Evolutionary conservation across 1,140 invertebrate species (phyloP).

Genomic region (Lasioglossum albipes): DNA sequence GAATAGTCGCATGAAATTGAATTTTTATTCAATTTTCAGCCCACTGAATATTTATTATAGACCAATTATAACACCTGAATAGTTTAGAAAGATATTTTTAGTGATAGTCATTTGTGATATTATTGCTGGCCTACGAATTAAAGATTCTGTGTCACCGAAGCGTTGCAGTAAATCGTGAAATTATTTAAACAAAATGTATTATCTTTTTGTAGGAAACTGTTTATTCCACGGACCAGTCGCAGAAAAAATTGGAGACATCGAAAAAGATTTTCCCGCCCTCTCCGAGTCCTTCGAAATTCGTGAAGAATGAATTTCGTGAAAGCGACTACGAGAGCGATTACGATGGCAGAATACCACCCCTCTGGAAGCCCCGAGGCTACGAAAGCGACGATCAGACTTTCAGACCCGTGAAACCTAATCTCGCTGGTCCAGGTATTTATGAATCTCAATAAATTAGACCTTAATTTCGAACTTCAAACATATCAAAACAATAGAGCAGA

Average conservation of each 20-base stretch:
- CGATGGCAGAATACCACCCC: conserved; percentile 83
- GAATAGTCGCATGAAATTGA: too few species aligned
- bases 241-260: conserved; percentile 68
- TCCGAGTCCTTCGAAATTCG: conserved; percentile 84
- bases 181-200: background rate
- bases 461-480: background rate
- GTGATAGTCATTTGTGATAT: too few species aligned
- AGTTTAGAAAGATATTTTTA: too few species aligned
- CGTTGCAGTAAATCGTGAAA: too few species aligned
- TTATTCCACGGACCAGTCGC: conserved; percentile 73
- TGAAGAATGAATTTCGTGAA: conserved; percentile 85
- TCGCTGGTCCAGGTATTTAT: conserved; percentile 78
- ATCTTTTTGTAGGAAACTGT: conserved; percentile 73
- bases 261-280: conserved; percentile 67
- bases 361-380: conserved; percentile 82
- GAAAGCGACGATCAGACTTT: conserved; percentile 81
- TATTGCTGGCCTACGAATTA: background rate
- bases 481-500: background rate
- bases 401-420: conserved; percentile 82
- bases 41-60: background rate
- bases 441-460: background rate
- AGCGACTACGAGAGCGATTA: conserved; percentile 89
- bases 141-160: background rate
- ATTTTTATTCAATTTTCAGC: too few species aligned
- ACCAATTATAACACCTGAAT: background rate